Base-by-base conservation (phyloP, 2,888 invertebrate genomes). In the Oscheius sp. region DNA sequence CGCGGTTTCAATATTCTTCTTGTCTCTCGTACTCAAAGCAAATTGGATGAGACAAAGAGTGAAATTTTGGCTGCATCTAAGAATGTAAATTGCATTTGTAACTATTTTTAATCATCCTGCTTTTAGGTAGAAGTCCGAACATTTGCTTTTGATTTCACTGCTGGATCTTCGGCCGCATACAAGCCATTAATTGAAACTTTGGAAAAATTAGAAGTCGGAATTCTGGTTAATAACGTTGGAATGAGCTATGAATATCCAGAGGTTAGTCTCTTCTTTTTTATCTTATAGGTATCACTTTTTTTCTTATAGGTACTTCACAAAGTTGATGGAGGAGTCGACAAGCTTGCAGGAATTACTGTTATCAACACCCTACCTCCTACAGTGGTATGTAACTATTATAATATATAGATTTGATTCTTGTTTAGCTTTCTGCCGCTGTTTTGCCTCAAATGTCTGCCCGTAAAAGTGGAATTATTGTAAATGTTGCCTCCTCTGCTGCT, bases 211-310 rank as follows among this genome's bases (percentile, higher is more conserved):
- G 84, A 86, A 25, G 74, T 86, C 25, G 78, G 79, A 65, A 66
- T 80, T 61, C 72, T 86, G 87, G 91, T 96, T 39, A 96, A 96
- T 89, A 96, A 96, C 88, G 94, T 96, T 1, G 95, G 95, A 25
- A 91, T 93, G 82, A 92, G 93, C 42, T 93, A 94, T 87, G 89
- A 91, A 0, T 91, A 93, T 87, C 95, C 96, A 0, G 93, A 94
- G 69, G 89, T 74, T 1, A 27, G 37, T 12, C 15, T 58, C 4
- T 48, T 20, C 20, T 12, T 23, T 12, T 58, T 42, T 58, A 33
- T 20, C 8, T 20, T 37, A 53, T 4, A 25, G 15, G 20, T 17
- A 12, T 29, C 12, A 55, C 27, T 25, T 53, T 4, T 8, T 20
- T 33, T 17, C 6, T 29, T 58, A 17, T n/a, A 72, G 74, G 71